Percentiles rank a stretch among this genome's conserved stretches.
These are phyloP conservation scores for Barbus barbus DNA, from an alignment of 2,113 vertebrate genomes.

Conservation along the genomic window DNA sequence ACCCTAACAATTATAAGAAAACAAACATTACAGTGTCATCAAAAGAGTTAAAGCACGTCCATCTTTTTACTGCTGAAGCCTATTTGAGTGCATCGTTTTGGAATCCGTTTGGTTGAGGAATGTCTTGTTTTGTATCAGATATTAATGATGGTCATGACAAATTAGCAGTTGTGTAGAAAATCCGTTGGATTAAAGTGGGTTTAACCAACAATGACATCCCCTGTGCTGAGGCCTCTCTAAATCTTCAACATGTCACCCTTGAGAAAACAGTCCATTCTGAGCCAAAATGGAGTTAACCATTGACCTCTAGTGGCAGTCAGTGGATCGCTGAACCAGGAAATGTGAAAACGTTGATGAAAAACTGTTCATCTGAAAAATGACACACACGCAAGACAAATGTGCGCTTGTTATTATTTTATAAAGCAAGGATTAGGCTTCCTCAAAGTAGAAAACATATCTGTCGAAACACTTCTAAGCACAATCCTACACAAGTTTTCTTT, in stretches of 20 bases:
- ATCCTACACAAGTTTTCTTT: too few species aligned
- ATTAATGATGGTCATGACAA: background rate
- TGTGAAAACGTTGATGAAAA: background rate
- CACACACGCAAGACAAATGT: background rate
- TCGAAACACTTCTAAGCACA: too few species aligned
- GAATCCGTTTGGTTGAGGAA: background rate
- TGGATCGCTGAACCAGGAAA: background rate
- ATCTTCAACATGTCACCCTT: conserved; percentile 8
- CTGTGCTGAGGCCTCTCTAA: background rate
- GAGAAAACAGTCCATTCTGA: background rate
- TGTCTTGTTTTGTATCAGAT: background rate
- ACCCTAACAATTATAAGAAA: background rate
- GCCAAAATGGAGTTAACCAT: conserved; percentile 20
- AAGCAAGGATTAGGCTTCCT: background rate
- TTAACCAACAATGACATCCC: background rate
- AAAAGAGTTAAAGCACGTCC: background rate
- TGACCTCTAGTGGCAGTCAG: conserved; percentile 25
- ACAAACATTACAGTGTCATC: background rate
- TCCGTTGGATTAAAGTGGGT: conserved; percentile 34
- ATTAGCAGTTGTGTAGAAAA: conserved; percentile 30
- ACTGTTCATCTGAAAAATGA: background rate
- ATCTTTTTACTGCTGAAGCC: background rate
- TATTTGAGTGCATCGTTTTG: background rate
- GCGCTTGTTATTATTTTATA: background rate
- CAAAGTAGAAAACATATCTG: too few species aligned